Base-by-base conservation (phyloP, 2,113 vertebrate species). In the Ceuthmochares aereus region DNA sequence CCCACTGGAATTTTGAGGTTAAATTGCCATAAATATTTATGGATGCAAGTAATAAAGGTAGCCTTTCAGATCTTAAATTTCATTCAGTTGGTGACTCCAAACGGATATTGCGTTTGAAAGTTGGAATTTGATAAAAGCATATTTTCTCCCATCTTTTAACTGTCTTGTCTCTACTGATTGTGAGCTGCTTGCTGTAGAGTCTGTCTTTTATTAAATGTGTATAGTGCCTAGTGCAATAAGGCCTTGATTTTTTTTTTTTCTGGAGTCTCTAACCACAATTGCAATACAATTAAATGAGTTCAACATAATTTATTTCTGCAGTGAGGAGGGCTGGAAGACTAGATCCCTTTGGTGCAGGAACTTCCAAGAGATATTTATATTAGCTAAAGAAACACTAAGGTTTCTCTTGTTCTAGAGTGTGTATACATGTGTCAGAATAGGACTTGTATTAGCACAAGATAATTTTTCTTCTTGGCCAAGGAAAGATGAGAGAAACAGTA, bases 21-120 rank as follows among this genome's bases (percentile, higher is more conserved):
- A 95, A 91, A 91, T 85, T 89, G 49, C 55, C 84, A 87, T 93
- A 94, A 93, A 97, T 96, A 92, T 95, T 95, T 91, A 92, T 95
- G 66, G 54, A 78, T 72, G 51, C 54, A 73, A 93, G 84, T 83
- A 91, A 96, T 95, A 95, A 91, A 87, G 67, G 66, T 89, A 92
- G 87, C 77, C 74, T 95, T 94, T 94, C 70, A 82, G 84, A 73
- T 76, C 78, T 79, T 45, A 54, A 79, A 85, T 89, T 93, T 79
- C 62, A 94, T 95, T 96, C 87, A 87, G 40, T 49, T 76, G 81
- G 77, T 91, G 87, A 87, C 68, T 92, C 47, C 87, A 87, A 96
- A 82, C 0, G 3, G 91, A 93, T 95, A 95, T 94, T 96, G 64
- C 69, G 87, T 94, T 89, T 91, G 89, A 96, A 96, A 96, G 66